These are phyloP conservation scores for Sciurus carolinensis DNA, from an alignment of 2,797 vertebrate genomes.

Conservation along the genomic window DNA sequence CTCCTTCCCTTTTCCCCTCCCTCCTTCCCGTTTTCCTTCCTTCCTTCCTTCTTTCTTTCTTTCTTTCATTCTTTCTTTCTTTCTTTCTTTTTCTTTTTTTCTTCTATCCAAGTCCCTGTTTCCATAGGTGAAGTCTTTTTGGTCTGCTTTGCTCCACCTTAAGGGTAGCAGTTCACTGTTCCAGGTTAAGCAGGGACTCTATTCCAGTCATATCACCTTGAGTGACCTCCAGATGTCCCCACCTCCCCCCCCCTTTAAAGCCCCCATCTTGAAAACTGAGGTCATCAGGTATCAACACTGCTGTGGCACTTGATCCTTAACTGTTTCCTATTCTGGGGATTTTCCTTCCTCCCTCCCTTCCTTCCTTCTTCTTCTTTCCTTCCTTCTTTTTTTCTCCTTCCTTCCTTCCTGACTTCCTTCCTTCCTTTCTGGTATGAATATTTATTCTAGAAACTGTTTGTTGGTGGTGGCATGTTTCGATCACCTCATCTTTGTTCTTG, in stretches of 20 bases:
- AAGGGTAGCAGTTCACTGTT: not conserved
- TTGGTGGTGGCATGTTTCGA: not conserved
- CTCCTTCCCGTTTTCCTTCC: fast-evolving
- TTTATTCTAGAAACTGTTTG: not conserved
- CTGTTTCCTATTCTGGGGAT: no score
- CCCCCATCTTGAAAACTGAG: not conserved
- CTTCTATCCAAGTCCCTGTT: no score
- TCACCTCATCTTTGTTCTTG: not conserved
- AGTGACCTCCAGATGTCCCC: not conserved
- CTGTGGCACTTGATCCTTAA: not conserved
- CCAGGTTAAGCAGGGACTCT: not conserved
- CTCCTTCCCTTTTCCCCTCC: fast-evolving
- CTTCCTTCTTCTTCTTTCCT: no score
- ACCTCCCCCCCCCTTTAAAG: not conserved
- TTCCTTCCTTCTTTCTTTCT: fast-evolving
- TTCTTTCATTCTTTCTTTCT: fast-evolving
- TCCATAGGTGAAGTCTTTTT: not conserved
- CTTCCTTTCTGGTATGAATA: not conserved
- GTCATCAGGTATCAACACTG: not conserved
- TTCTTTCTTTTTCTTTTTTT: no score
- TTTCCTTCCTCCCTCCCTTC: no score
- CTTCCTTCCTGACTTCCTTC: not conserved
- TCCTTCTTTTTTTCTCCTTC: no score
- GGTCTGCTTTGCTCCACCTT: not conserved
- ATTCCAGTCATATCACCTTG: not conserved